These are phyloP conservation scores for Eulemur macaco DNA, from an alignment of 2,113 vertebrate genomes.

Conservation along the genomic window DNA sequence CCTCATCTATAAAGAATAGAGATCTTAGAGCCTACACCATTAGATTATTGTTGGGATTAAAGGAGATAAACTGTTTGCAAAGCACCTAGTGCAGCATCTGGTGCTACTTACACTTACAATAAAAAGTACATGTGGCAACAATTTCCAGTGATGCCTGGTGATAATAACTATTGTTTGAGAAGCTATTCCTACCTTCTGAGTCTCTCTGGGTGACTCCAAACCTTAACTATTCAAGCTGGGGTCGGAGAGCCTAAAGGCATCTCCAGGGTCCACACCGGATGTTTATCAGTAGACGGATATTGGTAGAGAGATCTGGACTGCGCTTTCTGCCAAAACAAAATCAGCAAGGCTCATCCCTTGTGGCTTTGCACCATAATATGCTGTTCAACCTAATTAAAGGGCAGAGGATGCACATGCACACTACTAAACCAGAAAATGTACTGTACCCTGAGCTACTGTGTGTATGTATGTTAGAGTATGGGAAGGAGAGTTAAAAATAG, in stretches of 20 bases:
- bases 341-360: not conserved
- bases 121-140: not conserved
- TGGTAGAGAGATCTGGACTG: not conserved
- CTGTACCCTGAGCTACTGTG: not conserved
- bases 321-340: constrained; percentile 32
- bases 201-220: not conserved
- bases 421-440: constrained; percentile 39
- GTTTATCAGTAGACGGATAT: not conserved
- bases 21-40: not conserved
- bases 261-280: not conserved
- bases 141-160: not conserved
- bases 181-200: not conserved
- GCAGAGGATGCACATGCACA: not conserved
- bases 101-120: not conserved
- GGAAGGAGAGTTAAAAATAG: not conserved
- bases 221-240: not conserved
- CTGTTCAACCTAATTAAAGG: constrained; percentile 39
- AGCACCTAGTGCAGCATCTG: not conserved
- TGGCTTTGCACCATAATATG: constrained; percentile 24
- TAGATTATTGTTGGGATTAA: not conserved
- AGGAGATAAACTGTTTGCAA: not conserved
- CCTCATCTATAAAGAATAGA: not conserved
- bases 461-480: not conserved
- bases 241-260: not conserved
- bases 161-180: not conserved